phyloP scores from a whole-genome alignment of 2,888 invertebrate genomes.

The Scaptomyza flava region DNA sequence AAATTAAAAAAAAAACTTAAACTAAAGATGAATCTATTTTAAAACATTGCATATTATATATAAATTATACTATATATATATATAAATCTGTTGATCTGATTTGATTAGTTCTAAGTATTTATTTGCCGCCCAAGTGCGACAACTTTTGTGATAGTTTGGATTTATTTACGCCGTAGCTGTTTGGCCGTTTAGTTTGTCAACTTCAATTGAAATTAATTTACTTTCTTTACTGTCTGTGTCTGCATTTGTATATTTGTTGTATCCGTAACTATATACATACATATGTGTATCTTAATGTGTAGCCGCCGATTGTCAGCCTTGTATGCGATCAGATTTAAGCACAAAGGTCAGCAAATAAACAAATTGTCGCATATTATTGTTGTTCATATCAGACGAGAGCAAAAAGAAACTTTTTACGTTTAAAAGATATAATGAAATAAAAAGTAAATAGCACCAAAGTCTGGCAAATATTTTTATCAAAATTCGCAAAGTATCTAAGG shows the following conservation, averaged over 20 bases:
- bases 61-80: slow-evolving; percentile 6
- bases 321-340: slow-evolving; percentile 82
- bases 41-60: background rate
- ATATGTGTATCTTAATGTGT: slow-evolving; percentile 38
- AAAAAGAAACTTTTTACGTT: background rate
- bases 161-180: slow-evolving; percentile 76
- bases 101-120: slow-evolving; percentile 38
- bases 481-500: slow-evolving; percentile 33
- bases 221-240: slow-evolving; percentile 66
- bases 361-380: slow-evolving; percentile 69
- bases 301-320: slow-evolving; percentile 75
- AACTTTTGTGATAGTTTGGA: slow-evolving; percentile 56
- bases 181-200: slow-evolving; percentile 73
- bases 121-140: slow-evolving; percentile 47
- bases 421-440: too few species aligned
- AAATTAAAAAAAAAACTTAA: background rate
- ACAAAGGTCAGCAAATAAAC: slow-evolving; percentile 81
- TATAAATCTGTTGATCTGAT: slow-evolving; percentile 18
- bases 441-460: background rate
- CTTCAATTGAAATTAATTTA: slow-evolving; percentile 81
- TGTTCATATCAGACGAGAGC: slow-evolving; percentile 42
- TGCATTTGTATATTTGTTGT: slow-evolving; percentile 20
- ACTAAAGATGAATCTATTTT: slow-evolving; percentile 3
- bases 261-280: slow-evolving; percentile 17
- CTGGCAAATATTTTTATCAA: slow-evolving; percentile 31